Evolutionary conservation across 2,797 vertebrate species (phyloP), one percentile per base, ranked within the genome.

Genomic region (Anolis apletophallus): DNA sequence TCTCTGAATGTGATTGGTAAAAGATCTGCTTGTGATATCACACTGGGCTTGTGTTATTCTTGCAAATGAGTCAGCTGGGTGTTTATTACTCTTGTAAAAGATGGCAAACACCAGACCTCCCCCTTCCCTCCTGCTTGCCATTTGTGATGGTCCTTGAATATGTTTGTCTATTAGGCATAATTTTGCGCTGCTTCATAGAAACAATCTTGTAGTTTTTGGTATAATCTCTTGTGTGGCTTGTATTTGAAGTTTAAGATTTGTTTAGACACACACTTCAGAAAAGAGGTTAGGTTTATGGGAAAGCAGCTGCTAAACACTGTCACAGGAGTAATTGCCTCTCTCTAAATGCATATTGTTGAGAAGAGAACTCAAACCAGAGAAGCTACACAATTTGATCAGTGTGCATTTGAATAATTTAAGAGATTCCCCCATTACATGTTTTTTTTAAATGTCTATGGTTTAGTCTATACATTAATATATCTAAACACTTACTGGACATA

Each of bases 231-330:
- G 87, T 82, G 90, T 93, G 92, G 90, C 71, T 95, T 88, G 55
- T 90, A 90, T 90, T 93, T 91, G 88, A 89, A 93, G 76, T 87
- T 87, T 92, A 82, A 88, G 85, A 89, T 59, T 93, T 85, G 88
- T 77, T 94, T 92, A 88, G 78, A 83, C 84, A 87, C 7, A 82
- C 36, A 61, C 36, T 83, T 87, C 85, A 91, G 81, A 80, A 82
- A 91, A 93, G 88, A 92, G 80, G 83, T 91, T 90, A 80, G 57
- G 84, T 91, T 94, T 92, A 88, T 40, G 80, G 74, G 59, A 90
- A 92, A 90, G 80, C 92, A 90, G 87, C 80, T 74, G 75, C 81
- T 73, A 89, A 75, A 94, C 90, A 93, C 86, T 90, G 84, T 73
- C 84, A 82, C 54, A 11, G 90, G 61, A 86, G 50, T 87, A 92